Conservation (phyloP, 1,140 invertebrate genomes). For the Drosophila aff. region DNA sequence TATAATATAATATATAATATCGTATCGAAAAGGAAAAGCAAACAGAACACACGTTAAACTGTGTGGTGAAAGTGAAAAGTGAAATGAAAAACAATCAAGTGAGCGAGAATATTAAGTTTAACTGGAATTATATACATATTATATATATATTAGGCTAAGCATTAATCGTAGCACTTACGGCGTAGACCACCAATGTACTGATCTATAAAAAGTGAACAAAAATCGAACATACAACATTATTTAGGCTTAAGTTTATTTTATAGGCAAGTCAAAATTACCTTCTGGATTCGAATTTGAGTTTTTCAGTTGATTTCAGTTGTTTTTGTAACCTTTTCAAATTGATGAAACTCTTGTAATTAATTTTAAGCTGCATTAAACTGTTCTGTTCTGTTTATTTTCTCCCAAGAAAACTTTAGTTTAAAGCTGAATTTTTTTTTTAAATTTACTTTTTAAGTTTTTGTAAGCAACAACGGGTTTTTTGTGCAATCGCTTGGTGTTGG, state of each 20-base stretch:
- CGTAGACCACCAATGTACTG: conserved; percentile 48
- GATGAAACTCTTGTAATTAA: background rate
- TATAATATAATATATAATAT: background rate
- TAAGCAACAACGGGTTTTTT: conserved; percentile 85
- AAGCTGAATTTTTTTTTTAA: conserved; percentile 46
- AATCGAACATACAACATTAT: conserved; percentile 8
- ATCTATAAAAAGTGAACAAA: conserved; percentile 41
- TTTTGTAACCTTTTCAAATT: background rate
- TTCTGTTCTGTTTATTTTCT: conserved; percentile 33
- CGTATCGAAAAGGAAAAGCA: background rate
- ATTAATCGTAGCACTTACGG: conserved; percentile 26
- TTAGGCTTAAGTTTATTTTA: conserved; percentile 7
- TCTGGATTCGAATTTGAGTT: conserved; percentile 58
- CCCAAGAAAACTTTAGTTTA: conserved; percentile 7
- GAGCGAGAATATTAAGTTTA: background rate
- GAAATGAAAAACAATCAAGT: conserved; percentile 1
- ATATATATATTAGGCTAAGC: background rate
- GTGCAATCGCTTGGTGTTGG: conserved; percentile 85
- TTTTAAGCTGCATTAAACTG: conserved; percentile 18
- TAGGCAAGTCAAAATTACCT: conserved; percentile 31
- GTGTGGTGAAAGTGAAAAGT: conserved; percentile 10
- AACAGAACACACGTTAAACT: conserved; percentile 3
- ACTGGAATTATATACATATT: background rate
- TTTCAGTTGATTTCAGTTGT: conserved; percentile 8
- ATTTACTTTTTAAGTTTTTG: conserved; percentile 49